These are phyloP conservation scores for Drosophila stalkeri DNA, from an alignment of 2,888 invertebrate genomes.

Conservation along the genomic window DNA sequence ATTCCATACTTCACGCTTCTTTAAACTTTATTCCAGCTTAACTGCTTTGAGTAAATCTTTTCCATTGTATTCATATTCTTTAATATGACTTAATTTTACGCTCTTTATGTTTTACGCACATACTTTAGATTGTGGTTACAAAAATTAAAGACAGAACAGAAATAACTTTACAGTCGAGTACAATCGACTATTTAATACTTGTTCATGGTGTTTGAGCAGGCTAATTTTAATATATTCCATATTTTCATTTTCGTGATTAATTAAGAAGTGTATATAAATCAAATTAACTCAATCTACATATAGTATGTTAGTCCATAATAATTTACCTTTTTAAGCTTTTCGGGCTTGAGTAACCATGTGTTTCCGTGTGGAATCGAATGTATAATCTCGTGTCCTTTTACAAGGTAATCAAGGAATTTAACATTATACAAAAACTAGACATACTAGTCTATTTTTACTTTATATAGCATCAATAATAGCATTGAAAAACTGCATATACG, in stretches of 20 bases:
- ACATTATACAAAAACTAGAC: too few relatives aligned
- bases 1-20: background rate
- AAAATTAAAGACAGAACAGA: background rate
- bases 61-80: background rate
- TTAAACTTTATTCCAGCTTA: background rate
- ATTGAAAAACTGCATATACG: background rate
- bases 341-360: background rate
- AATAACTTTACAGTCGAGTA: background rate
- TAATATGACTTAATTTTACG: background rate
- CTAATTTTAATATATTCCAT: background rate
- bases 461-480: background rate
- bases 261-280: background rate
- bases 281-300: background rate
- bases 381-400: too few relatives aligned
- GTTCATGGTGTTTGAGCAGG: background rate
- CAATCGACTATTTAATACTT: background rate
- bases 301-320: background rate
- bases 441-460: too few relatives aligned
- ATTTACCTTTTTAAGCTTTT: background rate
- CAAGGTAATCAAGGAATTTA: too few relatives aligned
- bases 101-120: background rate
- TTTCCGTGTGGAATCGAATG: too few relatives aligned
- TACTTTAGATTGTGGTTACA: background rate
- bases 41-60: background rate
- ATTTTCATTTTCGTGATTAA: background rate